phyloP scores from a whole-genome alignment of 2,113 vertebrate species.

The Dromiciops gliroides region DNA sequence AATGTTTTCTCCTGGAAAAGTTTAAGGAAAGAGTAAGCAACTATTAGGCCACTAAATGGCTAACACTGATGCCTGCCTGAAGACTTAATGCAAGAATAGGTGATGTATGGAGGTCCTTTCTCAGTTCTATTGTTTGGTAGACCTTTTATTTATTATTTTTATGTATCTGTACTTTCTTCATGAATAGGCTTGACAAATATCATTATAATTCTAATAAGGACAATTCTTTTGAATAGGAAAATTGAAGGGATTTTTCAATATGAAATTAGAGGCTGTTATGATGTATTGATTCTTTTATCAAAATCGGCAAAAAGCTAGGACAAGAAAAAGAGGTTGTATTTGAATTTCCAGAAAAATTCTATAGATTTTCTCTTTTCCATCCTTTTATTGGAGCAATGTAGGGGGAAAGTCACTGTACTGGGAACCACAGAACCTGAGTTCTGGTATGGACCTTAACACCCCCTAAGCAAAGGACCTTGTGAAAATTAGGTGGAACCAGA shows the following conservation, averaged over 20 bases:
- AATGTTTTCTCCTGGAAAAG: neutral
- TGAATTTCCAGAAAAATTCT: constrained; percentile 9
- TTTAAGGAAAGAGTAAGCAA: neutral
- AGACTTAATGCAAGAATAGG: neutral
- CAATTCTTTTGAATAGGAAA: neutral
- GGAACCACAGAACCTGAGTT: neutral
- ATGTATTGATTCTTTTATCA: neutral
- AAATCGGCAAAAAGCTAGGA: neutral
- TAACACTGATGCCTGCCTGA: neutral
- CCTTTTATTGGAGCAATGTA: neutral
- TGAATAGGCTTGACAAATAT: neutral
- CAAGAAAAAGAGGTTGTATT: neutral
- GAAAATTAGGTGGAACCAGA: neutral
- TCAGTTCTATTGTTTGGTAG: neutral
- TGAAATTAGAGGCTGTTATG: neutral
- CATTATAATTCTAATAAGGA: neutral
- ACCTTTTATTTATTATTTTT: neutral
- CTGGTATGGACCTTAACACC: neutral
- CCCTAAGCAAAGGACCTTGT: no score
- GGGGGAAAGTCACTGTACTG: neutral
- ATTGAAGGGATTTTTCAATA: neutral
- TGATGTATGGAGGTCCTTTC: neutral
- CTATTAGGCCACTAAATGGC: neutral
- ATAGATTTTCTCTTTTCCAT: neutral
- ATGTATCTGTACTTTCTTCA: neutral